These are phyloP conservation scores for Rhagonycha fulva DNA, from an alignment of 2,888 invertebrate species.

Conservation along the genomic window DNA sequence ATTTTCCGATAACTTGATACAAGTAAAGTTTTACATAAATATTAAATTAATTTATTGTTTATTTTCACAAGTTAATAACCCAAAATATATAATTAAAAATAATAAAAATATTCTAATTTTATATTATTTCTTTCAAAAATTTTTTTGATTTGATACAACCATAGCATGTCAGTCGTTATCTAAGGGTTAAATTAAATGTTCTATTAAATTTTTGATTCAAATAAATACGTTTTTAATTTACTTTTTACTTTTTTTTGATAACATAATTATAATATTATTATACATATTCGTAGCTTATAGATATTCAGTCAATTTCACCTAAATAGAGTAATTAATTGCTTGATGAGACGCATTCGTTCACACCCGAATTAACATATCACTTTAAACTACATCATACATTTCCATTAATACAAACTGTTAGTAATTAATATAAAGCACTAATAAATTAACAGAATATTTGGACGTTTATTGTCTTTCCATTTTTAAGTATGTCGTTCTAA, in stretches of 20 bases:
- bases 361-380: not conserved
- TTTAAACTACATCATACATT: not conserved
- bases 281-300: not conserved
- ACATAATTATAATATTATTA: not conserved
- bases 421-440: not conserved
- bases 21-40: too few relatives aligned
- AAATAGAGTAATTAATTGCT: not conserved
- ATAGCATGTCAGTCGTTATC: too few relatives aligned
- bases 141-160: too few relatives aligned
- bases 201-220: too few relatives aligned
- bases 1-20: too few relatives aligned
- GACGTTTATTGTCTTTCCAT: not conserved
- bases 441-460: not conserved
- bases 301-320: not conserved
- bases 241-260: not conserved
- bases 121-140: too few relatives aligned
- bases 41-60: too few relatives aligned
- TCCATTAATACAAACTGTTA: not conserved
- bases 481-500: not conserved
- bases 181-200: too few relatives aligned
- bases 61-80: too few relatives aligned
- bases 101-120: too few relatives aligned
- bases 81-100: too few relatives aligned
- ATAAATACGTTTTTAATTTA: too few relatives aligned
- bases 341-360: not conserved